Evolutionary conservation across 2,888 invertebrate genomes (phyloP).

Genomic region (Mylabris sibirica): DNA sequence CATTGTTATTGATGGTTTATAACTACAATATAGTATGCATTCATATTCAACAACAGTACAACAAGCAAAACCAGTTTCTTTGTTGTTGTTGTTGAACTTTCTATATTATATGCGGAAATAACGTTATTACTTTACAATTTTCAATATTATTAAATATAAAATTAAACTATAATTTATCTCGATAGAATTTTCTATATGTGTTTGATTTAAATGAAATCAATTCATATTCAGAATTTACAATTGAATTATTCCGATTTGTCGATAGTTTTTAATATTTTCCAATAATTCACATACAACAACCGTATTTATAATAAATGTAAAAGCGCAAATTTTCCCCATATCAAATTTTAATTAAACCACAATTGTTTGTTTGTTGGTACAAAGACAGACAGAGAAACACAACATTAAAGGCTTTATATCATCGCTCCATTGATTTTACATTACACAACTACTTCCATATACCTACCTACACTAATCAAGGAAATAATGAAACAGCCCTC

Average conservation of each 20-base stretch:
- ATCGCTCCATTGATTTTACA: neutral
- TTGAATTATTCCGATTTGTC: too few species aligned
- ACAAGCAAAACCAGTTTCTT: slow-evolving; percentile 3
- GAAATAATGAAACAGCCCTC: slow-evolving; percentile 2
- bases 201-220: neutral
- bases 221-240: too few species aligned
- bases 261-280: too few species aligned
- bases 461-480: neutral
- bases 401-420: neutral
- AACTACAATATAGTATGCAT: neutral
- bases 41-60: neutral
- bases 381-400: neutral
- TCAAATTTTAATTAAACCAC: neutral
- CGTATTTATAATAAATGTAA: neutral
- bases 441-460: neutral
- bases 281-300: neutral
- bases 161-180: too few species aligned
- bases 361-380: neutral
- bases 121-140: neutral
- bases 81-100: slow-evolving; percentile 9
- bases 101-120: slow-evolving; percentile 5
- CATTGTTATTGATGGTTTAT: neutral
- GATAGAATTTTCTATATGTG: too few species aligned
- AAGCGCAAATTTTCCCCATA: too few species aligned
- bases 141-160: neutral